These are phyloP conservation scores for Indicator indicator DNA, from an alignment of 2,113 vertebrate genomes.

Conservation along the genomic window DNA sequence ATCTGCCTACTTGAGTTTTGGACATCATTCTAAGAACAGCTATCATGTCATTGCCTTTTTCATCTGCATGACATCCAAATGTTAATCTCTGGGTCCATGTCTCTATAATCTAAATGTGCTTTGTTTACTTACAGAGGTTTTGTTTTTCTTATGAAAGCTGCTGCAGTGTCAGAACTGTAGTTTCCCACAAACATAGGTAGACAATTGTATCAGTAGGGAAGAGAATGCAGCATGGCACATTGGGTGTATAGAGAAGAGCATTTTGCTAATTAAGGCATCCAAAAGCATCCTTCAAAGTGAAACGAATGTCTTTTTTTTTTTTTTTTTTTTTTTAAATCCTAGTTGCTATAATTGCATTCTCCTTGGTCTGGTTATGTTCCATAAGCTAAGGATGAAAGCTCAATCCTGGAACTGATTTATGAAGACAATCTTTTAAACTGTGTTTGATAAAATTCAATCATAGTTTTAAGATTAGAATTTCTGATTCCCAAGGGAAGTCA, in stretches of 20 bases:
- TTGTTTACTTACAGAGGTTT: background rate
- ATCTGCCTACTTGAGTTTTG: background rate
- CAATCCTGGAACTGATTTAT: background rate
- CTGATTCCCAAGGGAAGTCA: background rate
- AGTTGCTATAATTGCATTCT: background rate
- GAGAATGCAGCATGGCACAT: accelerated
- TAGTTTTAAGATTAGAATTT: background rate
- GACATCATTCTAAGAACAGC: background rate
- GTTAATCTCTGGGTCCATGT: background rate
- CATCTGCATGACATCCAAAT: background rate
- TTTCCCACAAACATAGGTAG: background rate
- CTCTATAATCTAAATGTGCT: background rate
- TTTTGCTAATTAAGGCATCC: background rate
- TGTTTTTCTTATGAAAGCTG: background rate
- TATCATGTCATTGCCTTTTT: background rate
- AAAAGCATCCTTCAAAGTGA: background rate
- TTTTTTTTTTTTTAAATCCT: background rate
- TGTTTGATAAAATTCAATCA: background rate
- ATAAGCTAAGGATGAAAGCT: background rate
- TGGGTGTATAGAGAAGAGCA: background rate
- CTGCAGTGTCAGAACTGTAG: background rate
- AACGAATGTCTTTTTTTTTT: background rate
- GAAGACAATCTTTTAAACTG: background rate
- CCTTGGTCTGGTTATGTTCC: background rate
- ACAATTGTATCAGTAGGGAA: background rate